phyloP scores from a whole-genome alignment of 2,888 invertebrate species.

The Eulithis testata region DNA sequence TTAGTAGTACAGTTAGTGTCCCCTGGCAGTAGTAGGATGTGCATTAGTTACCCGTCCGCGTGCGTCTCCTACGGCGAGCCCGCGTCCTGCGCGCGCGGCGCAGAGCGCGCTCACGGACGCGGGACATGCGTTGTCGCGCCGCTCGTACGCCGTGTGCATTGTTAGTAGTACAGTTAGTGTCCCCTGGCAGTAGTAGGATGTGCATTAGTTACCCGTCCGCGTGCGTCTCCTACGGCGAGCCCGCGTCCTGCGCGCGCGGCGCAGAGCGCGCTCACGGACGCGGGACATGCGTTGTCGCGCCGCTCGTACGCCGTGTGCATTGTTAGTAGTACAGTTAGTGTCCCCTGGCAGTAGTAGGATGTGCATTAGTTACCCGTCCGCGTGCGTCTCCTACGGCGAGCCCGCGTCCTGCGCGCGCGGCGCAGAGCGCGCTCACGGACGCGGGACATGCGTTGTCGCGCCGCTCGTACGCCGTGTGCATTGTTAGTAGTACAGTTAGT shows the following conservation, averaged over 20 bases:
- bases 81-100: constrained; percentile 91
- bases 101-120: constrained; percentile 97
- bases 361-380: constrained; percentile 86
- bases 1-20: constrained; percentile 84
- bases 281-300: constrained; percentile 98
- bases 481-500: constrained; percentile 89
- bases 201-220: constrained; percentile 87
- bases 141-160: constrained; percentile 98
- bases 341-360: too few relatives aligned
- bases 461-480: constrained; percentile 98
- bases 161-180: constrained; percentile 87
- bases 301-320: constrained; percentile 99
- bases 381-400: constrained; percentile 95
- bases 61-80: constrained; percentile 94
- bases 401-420: constrained; percentile 90
- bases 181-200: too few relatives aligned
- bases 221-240: constrained; percentile 93
- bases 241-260: constrained; percentile 91
- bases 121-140: constrained; percentile 98
- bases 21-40: neutral
- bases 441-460: constrained; percentile 99
- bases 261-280: constrained; percentile 96
- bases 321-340: constrained; percentile 87
- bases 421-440: constrained; percentile 96
- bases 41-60: constrained; percentile 88